Evolutionary conservation across 2,113 vertebrate genomes (phyloP).

Genomic region (Tyrannus savana): DNA sequence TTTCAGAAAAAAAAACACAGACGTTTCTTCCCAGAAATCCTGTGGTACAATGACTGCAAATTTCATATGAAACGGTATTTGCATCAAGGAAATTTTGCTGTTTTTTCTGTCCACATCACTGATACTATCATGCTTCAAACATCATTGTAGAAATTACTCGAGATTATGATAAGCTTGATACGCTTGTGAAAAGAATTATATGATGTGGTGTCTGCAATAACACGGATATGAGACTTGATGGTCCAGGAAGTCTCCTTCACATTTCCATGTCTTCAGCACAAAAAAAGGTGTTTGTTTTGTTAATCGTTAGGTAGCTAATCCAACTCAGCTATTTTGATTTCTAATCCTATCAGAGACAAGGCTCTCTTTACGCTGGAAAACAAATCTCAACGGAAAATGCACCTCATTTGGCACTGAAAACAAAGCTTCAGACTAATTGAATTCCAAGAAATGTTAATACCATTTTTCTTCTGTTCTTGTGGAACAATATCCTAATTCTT

Average conservation of each 20-base stretch:
- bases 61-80: constrained; percentile 23
- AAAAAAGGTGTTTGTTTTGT: background rate
- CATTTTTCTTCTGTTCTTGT: background rate
- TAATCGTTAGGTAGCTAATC: background rate
- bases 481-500: constrained; percentile 46
- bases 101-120: background rate
- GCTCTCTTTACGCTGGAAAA: constrained; percentile 7
- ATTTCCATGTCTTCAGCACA: background rate
- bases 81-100: constrained; percentile 44
- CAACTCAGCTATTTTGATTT: background rate
- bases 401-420: constrained; percentile 3
- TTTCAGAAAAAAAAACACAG: background rate
- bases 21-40: constrained; percentile 38
- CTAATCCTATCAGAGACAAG: constrained; percentile 1
- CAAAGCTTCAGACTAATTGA: background rate
- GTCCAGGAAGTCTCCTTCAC: background rate
- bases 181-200: background rate
- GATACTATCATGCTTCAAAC: constrained; percentile 22
- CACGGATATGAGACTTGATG: background rate
- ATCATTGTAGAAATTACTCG: background rate
- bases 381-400: constrained; percentile 1
- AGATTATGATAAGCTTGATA: background rate
- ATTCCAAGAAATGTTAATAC: constrained; percentile 26
- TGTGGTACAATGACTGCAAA: background rate
- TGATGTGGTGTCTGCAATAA: background rate